Evolutionary conservation across 2,797 vertebrate species (phyloP).

Genomic region (Spondyliosoma cantharus): DNA sequence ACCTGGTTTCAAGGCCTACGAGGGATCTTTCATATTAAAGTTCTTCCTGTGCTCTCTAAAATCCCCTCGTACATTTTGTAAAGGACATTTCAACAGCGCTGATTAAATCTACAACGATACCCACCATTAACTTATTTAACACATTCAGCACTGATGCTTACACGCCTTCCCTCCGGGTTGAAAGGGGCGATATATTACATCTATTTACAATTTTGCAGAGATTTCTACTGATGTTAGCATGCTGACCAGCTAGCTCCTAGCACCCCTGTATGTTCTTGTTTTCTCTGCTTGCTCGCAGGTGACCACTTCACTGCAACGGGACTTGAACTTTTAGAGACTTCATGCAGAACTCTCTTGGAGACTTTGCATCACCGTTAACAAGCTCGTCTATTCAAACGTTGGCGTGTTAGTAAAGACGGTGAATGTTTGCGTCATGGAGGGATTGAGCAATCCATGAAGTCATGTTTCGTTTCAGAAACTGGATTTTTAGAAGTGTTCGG

Average conservation of each 20-base stretch:
- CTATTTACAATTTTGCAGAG: no score
- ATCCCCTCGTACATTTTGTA: neutral
- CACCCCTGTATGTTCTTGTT: no score
- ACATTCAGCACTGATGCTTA: neutral
- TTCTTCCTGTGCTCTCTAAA: neutral
- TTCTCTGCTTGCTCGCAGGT: neutral
- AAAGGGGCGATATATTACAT: no score
- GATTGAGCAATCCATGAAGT: neutral
- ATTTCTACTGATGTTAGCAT: no score
- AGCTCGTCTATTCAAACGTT: neutral
- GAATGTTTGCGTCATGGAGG: neutral
- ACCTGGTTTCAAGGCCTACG: neutral
- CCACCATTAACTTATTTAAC: neutral
- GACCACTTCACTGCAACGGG: neutral
- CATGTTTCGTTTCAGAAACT: neutral
- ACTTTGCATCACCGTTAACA: neutral
- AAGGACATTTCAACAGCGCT: no score
- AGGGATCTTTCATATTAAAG: neutral
- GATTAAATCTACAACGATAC: neutral
- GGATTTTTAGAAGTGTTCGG: neutral
- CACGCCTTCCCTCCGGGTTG: neutral
- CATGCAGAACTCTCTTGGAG: neutral
- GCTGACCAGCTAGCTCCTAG: no score
- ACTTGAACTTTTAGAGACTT: neutral
- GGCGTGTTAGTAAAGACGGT: neutral